Percentiles rank a stretch among this genome's conserved stretches.
phyloP scores from a whole-genome alignment of 2,888 invertebrate genomes.

The Mythimna impura region DNA sequence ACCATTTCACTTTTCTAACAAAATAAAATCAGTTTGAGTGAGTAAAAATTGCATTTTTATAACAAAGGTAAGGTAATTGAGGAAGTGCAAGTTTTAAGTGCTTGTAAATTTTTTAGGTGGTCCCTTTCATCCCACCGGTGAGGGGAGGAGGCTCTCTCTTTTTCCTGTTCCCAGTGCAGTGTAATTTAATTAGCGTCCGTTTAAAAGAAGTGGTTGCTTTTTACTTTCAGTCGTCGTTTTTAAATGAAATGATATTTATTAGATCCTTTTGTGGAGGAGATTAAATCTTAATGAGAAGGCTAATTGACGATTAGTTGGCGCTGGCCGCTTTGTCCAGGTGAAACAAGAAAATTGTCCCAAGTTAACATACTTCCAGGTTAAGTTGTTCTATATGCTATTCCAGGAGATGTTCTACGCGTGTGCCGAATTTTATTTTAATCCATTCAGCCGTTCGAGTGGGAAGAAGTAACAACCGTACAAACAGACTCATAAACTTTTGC shows the following conservation, averaged over 20 bases:
- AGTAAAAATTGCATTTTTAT: slow-evolving; percentile 21
- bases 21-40: slow-evolving; percentile 21
- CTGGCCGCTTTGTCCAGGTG: no score
- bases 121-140: background rate
- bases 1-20: background rate
- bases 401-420: no score
- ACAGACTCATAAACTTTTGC: no score
- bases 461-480: no score
- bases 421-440: no score
- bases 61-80: slow-evolving; percentile 35
- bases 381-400: no score
- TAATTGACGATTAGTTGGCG: no score
- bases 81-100: slow-evolving; percentile 32
- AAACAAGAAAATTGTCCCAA: no score
- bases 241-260: background rate
- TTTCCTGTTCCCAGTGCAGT: background rate
- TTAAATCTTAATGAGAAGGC: no score
- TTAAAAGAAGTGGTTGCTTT: background rate
- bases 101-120: background rate
- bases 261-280: background rate
- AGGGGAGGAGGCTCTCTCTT: background rate
- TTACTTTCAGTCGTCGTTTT: background rate
- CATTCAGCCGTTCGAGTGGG: no score
- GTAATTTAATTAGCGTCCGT: slow-evolving; percentile 21
- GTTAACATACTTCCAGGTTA: no score